Conservation (phyloP, 30 jellyfish, hydroid and myxozoan species). For the Hydra vulgaris region DNA sequence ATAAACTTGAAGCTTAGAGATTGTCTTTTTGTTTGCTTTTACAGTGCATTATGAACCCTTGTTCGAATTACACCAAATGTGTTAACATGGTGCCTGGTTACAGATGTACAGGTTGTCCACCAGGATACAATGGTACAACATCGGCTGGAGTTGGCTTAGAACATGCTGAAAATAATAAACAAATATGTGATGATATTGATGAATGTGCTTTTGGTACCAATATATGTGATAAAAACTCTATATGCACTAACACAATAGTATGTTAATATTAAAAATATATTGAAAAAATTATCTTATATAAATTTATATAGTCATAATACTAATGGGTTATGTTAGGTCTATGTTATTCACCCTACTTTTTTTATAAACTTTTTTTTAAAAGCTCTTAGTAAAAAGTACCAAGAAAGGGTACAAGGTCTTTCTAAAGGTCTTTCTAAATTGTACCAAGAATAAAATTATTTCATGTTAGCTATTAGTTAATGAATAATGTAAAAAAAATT, state of each 20-base stretch:
- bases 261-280: constrained; percentile 7
- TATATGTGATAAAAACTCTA: constrained; percentile 74
- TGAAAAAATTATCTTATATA: too few relatives aligned
- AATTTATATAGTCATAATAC: too few relatives aligned
- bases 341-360: too few relatives aligned
- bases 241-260: constrained; percentile 72
- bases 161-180: constrained; percentile 53
- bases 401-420: too few relatives aligned
- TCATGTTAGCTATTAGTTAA: too few relatives aligned
- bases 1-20: background rate
- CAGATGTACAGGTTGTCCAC: constrained; percentile 88
- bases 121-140: constrained; percentile 82
- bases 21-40: background rate
- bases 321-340: too few relatives aligned
- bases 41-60: constrained; percentile 35
- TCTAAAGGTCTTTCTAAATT: too few relatives aligned
- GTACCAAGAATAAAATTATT: too few relatives aligned
- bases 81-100: constrained; percentile 83
- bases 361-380: too few relatives aligned
- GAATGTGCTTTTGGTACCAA: constrained; percentile 54
- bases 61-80: constrained; percentile 19
- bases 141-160: constrained; percentile 88
- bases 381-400: too few relatives aligned
- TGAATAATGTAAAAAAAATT: too few relatives aligned
- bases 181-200: constrained; percentile 64